A percentile compares a stretch with the other conserved stretches of the same genome.
Conservation (phyloP, 1,140 invertebrate species). For the Mycetomoellerius zeteki region DNA sequence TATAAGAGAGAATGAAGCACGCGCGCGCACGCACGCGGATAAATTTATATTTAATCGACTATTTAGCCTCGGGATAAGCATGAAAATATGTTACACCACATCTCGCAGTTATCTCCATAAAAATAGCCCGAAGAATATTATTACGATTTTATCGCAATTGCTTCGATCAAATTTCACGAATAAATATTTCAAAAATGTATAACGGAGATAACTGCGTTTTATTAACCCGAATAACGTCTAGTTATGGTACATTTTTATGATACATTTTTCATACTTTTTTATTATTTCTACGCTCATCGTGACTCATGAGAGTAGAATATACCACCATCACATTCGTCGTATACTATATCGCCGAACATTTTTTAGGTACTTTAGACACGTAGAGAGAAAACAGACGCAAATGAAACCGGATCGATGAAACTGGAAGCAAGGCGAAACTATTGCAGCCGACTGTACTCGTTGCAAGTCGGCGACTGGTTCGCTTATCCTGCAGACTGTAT, state of each 20-base stretch:
- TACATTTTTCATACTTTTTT: conserved; percentile 6
- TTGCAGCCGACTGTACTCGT: conserved; percentile 63
- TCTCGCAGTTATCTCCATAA: neutral
- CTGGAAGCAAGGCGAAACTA: conserved; percentile 29
- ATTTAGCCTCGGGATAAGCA: conserved; percentile 39
- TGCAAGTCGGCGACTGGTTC: conserved; percentile 23
- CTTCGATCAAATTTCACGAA: neutral
- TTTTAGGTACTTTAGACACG: conserved; percentile 58
- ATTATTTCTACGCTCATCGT: conserved; percentile 20
- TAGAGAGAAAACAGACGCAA: conserved; percentile 6
- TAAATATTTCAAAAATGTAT: conserved; percentile 17
- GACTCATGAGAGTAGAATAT: conserved; percentile 11
- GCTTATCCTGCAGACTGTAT: conserved; percentile 73
- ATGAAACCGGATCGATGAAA: conserved; percentile 59
- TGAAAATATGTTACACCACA: neutral
- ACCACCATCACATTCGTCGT: conserved; percentile 28
- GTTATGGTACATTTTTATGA: neutral
- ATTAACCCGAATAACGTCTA: conserved; percentile 9
- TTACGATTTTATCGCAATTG: neutral
- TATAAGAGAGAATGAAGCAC: conserved; percentile 20
- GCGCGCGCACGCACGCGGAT: conserved; percentile 35
- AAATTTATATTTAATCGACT: conserved; percentile 55
- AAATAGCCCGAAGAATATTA: neutral
- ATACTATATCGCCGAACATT: conserved; percentile 10
- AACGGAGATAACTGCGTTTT: neutral